Conservation (phyloP, 2,888 invertebrate genomes). For the Andrena dorsata region DNA sequence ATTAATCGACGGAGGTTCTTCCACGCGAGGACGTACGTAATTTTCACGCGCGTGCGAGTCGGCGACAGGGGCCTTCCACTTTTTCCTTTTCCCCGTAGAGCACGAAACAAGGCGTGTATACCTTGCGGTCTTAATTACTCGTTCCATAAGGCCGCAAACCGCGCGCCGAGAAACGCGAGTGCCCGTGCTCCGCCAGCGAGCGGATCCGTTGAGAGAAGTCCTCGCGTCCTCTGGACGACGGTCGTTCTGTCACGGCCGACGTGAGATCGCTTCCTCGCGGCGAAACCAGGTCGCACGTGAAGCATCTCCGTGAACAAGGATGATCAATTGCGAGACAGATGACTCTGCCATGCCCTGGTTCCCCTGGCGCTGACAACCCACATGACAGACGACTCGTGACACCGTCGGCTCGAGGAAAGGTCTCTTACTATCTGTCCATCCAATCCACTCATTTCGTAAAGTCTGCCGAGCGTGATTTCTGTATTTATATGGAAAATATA, state of each 20-base stretch:
- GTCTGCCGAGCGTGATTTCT: neutral
- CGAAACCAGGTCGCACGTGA: constrained; percentile 75
- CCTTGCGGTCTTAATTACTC: constrained; percentile 11
- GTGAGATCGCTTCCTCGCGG: constrained; percentile 48
- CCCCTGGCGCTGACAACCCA: constrained; percentile 63
- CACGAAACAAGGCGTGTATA: neutral
- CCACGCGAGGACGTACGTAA: neutral
- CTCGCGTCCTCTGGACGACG: constrained; percentile 30
- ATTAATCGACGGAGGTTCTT: neutral
- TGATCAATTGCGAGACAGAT: constrained; percentile 62
- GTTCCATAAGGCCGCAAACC: constrained; percentile 18
- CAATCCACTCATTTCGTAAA: neutral
- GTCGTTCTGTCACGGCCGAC: constrained; percentile 61
- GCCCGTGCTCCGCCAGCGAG: neutral
- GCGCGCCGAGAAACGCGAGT: neutral
- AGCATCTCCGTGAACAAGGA: constrained; percentile 62
- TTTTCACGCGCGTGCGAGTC: constrained; percentile 2
- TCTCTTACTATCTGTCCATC: neutral
- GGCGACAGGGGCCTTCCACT: neutral
- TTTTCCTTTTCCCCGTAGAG: neutral
- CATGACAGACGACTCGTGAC: constrained; percentile 71
- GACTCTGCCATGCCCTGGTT: constrained; percentile 76
- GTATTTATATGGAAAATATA: too few relatives aligned
- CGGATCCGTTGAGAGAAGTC: neutral
- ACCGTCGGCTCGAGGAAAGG: constrained; percentile 11